Evolutionary conservation across 1,140 invertebrate species (phyloP).

Genomic region (Chionoecetes opilio): DNA sequence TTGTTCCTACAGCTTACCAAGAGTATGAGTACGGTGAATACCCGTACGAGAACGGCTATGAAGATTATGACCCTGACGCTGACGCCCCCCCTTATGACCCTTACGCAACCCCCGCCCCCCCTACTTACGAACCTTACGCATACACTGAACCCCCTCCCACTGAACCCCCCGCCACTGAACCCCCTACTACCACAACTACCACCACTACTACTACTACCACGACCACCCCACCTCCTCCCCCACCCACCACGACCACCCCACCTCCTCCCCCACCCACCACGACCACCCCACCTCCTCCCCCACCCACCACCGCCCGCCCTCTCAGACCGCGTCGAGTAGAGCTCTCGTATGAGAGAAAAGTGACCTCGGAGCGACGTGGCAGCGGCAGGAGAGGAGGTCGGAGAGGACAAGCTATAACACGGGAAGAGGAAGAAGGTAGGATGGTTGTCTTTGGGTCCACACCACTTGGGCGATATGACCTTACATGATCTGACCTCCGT

Average conservation of each 20-base stretch:
- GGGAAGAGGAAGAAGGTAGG: conserved; percentile 30
- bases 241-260: conserved; percentile 46
- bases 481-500: background rate
- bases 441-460: background rate
- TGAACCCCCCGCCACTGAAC: background rate
- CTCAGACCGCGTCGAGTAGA: conserved; percentile 38
- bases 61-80: background rate
- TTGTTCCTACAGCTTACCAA: conserved; percentile 56
- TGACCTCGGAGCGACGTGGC: conserved; percentile 46
- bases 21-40: conserved; percentile 42
- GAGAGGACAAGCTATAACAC: background rate
- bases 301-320: conserved; percentile 45
- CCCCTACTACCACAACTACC: conserved; percentile 44
- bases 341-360: conserved; percentile 14
- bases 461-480: background rate
- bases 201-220: conserved; percentile 77
- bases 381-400: background rate
- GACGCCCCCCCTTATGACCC: conserved; percentile 66
- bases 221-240: conserved; percentile 71
- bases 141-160: background rate
- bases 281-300: conserved; percentile 58
- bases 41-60: conserved; percentile 33
- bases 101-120: conserved; percentile 70
- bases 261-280: conserved; percentile 65
- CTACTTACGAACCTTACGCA: conserved; percentile 44